phyloP scores from a whole-genome alignment of 1,140 invertebrate genomes.

The Magallana ariakensis region DNA sequence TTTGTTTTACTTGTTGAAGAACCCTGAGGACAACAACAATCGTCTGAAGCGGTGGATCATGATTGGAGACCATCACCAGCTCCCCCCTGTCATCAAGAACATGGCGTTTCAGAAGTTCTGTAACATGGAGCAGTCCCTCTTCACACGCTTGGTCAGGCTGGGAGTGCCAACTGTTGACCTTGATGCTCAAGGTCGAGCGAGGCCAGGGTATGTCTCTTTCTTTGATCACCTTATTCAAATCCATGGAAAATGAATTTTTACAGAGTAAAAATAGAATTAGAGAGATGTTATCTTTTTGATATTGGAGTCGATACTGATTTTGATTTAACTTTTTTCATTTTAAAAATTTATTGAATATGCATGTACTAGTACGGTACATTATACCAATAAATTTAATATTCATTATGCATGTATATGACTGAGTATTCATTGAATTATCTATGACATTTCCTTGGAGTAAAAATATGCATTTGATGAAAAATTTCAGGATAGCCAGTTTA shows the following conservation, averaged over 20 bases:
- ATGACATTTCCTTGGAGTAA: too few species aligned
- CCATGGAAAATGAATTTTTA: too few species aligned
- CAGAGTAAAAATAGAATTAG: too few species aligned
- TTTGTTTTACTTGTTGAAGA: conserved; percentile 79
- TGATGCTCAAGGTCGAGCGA: conserved; percentile 97
- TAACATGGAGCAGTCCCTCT: conserved; percentile 99
- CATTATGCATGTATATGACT: too few species aligned
- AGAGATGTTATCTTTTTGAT: too few species aligned
- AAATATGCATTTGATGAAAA: not conserved
- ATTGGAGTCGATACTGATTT: not conserved
- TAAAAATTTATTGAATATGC: too few species aligned
- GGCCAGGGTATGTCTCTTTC: conserved; percentile 83
- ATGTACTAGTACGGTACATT: too few species aligned
- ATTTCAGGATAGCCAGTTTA: conserved; percentile 90
- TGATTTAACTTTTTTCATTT: too few species aligned
- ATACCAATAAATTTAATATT: too few species aligned
- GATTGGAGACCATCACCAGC: conserved; percentile 99
- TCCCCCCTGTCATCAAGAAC: conserved; percentile 99
- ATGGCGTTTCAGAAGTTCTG: conserved; percentile 99
- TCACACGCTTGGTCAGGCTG: conserved; percentile 96
- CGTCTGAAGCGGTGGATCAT: conserved; percentile 99
- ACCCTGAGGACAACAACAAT: conserved; percentile 97
- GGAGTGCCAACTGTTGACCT: conserved; percentile 98
- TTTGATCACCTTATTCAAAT: not conserved
- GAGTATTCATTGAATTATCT: too few species aligned